Evolutionary conservation across 2,113 vertebrate genomes (phyloP).

Genomic region (Gorsachius goisagi): DNA sequence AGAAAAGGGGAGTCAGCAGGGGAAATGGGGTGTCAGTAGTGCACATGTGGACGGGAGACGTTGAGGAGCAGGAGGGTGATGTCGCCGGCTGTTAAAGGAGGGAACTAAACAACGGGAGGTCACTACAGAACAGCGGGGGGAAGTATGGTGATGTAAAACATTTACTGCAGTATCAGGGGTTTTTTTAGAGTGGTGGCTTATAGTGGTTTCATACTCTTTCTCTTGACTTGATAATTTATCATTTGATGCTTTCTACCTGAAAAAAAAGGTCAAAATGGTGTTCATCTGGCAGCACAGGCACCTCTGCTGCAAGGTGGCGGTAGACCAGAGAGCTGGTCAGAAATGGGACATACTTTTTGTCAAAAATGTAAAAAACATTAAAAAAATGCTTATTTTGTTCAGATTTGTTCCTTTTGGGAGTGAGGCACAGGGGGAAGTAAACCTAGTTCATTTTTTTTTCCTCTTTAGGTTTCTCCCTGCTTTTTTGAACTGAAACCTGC

Average conservation of each 20-base stretch:
- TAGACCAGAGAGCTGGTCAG: background rate
- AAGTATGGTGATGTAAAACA: fast-evolving
- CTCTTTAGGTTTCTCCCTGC: background rate
- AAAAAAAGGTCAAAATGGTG: background rate
- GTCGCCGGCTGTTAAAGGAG: background rate
- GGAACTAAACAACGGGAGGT: background rate
- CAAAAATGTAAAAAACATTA: background rate
- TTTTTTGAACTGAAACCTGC: background rate
- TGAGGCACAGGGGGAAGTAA: background rate
- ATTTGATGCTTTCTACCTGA: background rate
- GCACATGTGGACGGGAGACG: background rate
- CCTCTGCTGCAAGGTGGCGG: background rate
- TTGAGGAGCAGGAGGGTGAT: background rate
- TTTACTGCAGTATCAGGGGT: background rate
- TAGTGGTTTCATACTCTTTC: background rate
- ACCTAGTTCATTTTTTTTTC: background rate
- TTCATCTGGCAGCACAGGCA: background rate
- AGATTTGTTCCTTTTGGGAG: background rate
- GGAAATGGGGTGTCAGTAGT: background rate
- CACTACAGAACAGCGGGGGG: background rate
- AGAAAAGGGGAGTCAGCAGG: background rate
- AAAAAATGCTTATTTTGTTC: background rate
- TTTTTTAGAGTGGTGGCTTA: background rate
- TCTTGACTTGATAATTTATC: background rate
- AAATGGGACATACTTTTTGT: background rate